A percentile compares a stretch with the other conserved stretches of the same genome.
Evolutionary conservation across 2,797 vertebrate genomes (phyloP).

Genomic region (Pangasius krempfi): DNA sequence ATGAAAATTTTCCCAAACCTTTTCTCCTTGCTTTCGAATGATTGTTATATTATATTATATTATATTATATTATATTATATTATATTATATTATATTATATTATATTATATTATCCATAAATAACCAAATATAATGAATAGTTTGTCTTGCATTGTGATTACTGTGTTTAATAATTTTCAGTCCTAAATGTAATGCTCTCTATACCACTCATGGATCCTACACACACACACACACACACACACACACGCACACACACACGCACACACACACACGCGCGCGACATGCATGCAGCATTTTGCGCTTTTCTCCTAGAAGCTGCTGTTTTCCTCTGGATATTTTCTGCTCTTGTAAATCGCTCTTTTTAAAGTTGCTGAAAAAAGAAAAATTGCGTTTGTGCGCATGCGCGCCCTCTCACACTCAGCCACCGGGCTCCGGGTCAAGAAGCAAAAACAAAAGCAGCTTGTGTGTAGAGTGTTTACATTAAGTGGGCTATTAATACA

Average conservation of each 20-base stretch:
- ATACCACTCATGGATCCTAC: not conserved
- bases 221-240: not conserved
- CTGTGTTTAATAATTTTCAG: not conserved
- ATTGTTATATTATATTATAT: constrained; percentile 5
- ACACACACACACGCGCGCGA: not conserved
- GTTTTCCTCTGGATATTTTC: constrained; percentile 25
- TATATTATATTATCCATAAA: constrained; percentile 8
- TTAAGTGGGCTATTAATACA: not conserved
- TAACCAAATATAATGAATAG: not conserved
- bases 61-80: not conserved
- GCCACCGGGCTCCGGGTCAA: constrained; percentile 60
- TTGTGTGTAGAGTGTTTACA: constrained; percentile 3
- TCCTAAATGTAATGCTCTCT: not conserved
- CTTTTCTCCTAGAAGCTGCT: not conserved
- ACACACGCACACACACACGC: not conserved
- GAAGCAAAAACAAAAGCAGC: constrained; percentile 63
- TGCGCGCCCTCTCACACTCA: constrained; percentile 38
- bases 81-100: constrained; percentile 28
- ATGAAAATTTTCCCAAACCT: not conserved
- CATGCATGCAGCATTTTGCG: not conserved
- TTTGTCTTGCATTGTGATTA: not conserved
- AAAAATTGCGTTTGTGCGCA: constrained; percentile 53
- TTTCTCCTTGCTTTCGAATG: not conserved
- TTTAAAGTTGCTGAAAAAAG: constrained; percentile 66
- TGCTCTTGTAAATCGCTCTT: constrained; percentile 57